Evolutionary conservation across 2,113 vertebrate species (phyloP), one percentile per base, ranked within the genome.

Genomic region (Toxotes chatareus): DNA sequence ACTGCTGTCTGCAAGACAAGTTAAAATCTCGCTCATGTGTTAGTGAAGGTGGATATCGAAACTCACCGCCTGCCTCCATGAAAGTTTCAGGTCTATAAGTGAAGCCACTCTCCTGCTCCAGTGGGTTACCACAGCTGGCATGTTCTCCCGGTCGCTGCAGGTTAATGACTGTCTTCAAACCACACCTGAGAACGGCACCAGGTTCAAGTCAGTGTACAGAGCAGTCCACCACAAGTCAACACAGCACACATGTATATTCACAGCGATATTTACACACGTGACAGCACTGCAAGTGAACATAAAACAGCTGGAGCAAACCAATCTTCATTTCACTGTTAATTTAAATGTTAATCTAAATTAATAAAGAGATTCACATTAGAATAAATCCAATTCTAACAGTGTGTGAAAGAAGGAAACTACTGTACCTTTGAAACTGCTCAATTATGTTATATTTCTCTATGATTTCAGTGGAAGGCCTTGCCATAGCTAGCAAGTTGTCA

Each of bases 61-160:
- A 86, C 98, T 98, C 92, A 99, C 98, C 96, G 90, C 96, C 97
- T 80, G 98, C 96, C 84, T 97, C 96, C 98, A 99, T 99, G 91
- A 99, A 98, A 44, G 92, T 95, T 90, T 99, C 98, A 6, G 98
- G 98, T 83, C 95, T 95, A 89, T 99, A 99, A 0, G 98, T 97
- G 93, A 99, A 99, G 47, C 97, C 97, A 0, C 97, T 99, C 78
- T 97, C 96, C 70, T 94, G 96, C 87, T 99, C 98, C 89, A 99
- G 92, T 0, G 97, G 92, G 83, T 95, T 96, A 80, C 98, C 98
- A 78, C 98, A 99, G 96, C 98, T 99, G 13, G 97, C 97, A 0
- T 99, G 98, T 93, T 99, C 98, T 68, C 97, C 98, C 4, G 97
- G 97, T 60, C 97, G 96, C 94, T 99, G 98, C 63, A 99, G 96